Base-by-base conservation (phyloP, 2,113 vertebrate genomes). In the Malurus melanocephalus region DNA sequence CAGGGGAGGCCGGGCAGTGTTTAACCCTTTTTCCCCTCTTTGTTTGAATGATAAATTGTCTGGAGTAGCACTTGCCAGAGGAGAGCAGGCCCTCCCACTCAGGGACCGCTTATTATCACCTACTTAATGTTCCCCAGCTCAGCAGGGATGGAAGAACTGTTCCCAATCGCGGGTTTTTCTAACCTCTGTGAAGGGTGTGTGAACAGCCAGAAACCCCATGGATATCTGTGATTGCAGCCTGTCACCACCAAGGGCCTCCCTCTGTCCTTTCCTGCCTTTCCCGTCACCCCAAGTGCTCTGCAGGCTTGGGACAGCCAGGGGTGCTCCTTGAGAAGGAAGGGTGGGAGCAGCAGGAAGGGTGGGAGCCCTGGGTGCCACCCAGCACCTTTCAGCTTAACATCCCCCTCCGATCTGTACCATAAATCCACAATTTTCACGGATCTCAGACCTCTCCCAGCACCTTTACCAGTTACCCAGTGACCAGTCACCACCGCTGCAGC, bases 111-210 rank as follows among this genome's bases (percentile, higher is more conserved):
- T 77, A 77, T 94, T 88, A 91, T 77, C 92, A 94, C 92, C 90
- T 94, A 72, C 90, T 94, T 95, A 79, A 86, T 95, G 95, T 84
- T 95, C 89, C 94, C 33, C 32, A 87, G 94, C 93, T 62, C 93
- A 35, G 55, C 57, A 10, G 68, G 85, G 68, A 51, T 16, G n/a
- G 81, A 56, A 61, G 89, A 79, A 57, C 68, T 69, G 35, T 78
- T 96, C 92, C 91, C 88, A 81, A 80, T 5, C 17, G 78, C 8
- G 2, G 51, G 55, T 24, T 83, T 80, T 52, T 90, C 67, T 74
- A 38, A 48, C 86, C 77, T 64, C 65, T 27, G 38, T 24, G 59
- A 40, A 86, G 88, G 77, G 11, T 48, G 89, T 49, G 56, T 61
- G 71, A 71, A 59, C 52, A 59, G 69, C 55, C 35, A 52, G 65